These are phyloP conservation scores for Silvanus unidentatus DNA, from an alignment of 2,888 invertebrate species.

Conservation along the genomic window DNA sequence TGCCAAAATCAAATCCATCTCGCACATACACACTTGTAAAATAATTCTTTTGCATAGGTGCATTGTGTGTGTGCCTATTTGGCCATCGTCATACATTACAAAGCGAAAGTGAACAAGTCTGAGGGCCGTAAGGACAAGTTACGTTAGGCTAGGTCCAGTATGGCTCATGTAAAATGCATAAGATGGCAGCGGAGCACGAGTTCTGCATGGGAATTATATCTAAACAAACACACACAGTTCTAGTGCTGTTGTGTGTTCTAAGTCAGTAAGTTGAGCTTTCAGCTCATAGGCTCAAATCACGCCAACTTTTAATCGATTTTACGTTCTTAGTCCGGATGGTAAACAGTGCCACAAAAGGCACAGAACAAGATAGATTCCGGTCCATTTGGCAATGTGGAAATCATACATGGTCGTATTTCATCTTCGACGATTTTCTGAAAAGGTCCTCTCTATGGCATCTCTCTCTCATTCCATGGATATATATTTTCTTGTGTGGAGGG, in stretches of 20 bases:
- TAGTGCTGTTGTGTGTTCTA: background rate
- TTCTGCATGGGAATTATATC: constrained; percentile 48
- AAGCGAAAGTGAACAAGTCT: constrained; percentile 6
- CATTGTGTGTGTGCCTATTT: too few species aligned
- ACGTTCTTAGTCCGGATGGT: too few species aligned
- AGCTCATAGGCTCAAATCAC: too few species aligned
- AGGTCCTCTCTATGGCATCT: too few species aligned
- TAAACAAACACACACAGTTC: constrained; percentile 39
- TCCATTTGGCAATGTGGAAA: constrained; percentile 39
- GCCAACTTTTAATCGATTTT: too few species aligned
- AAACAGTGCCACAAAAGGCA: too few species aligned
- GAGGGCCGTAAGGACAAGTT: constrained; percentile 41
- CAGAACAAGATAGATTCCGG: constrained; percentile 34
- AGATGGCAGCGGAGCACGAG: constrained; percentile 48
- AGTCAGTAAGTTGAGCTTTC: too few species aligned
- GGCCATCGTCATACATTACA: background rate
- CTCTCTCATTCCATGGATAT: too few species aligned
- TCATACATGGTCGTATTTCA: constrained; percentile 38
- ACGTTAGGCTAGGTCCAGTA: constrained; percentile 48
- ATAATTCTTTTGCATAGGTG: too few species aligned
- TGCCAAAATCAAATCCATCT: too few species aligned
- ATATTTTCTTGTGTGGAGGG: too few species aligned
- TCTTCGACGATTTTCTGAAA: constrained; percentile 31
- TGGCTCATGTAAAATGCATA: constrained; percentile 64
- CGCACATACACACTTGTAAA: too few species aligned